Percentiles rank a stretch among this genome's conserved stretches.
These are phyloP conservation scores for Scophthalmus maximus DNA, from an alignment of 2,113 vertebrate genomes.

Conservation along the genomic window DNA sequence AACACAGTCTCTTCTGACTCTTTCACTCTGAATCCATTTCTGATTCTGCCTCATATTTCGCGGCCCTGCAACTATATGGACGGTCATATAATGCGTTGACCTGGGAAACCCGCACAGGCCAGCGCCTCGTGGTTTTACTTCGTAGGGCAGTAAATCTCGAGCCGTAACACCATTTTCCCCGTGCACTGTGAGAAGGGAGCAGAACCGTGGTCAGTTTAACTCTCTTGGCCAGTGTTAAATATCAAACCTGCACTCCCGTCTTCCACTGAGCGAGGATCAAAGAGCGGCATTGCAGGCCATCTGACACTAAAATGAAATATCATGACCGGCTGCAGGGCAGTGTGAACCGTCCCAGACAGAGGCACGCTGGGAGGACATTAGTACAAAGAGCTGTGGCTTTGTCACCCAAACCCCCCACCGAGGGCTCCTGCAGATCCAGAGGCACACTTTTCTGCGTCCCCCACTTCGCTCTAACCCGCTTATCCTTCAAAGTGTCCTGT, in stretches of 20 bases:
- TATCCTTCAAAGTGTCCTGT: not conserved
- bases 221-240: slow-evolving; percentile 71
- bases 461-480: slow-evolving; percentile 26
- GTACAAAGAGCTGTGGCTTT: slow-evolving; percentile 60
- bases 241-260: slow-evolving; percentile 56
- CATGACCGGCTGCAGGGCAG: slow-evolving; percentile 61
- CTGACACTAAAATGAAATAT: slow-evolving; percentile 69
- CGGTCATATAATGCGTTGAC: not conserved
- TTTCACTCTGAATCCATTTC: not conserved
- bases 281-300: slow-evolving; percentile 60
- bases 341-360: slow-evolving; percentile 36
- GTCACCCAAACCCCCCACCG: slow-evolving; percentile 54
- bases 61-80: slow-evolving; percentile 13
- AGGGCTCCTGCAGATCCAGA: slow-evolving; percentile 31
- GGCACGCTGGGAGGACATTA: slow-evolving; percentile 71
- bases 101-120: slow-evolving; percentile 10
- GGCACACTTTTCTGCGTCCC: slow-evolving; percentile 21
- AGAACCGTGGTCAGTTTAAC: slow-evolving; percentile 44
- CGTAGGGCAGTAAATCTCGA: slow-evolving; percentile 15
- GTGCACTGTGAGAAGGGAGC: slow-evolving; percentile 18
- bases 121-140: slow-evolving; percentile 10
- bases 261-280: slow-evolving; percentile 60
- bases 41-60: not conserved
- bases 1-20: slow-evolving; percentile 1
- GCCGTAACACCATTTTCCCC: slow-evolving; percentile 20